These are phyloP conservation scores for Paracyprichromis sp. DNA, from an alignment of 2,113 vertebrate genomes.

Conservation along the genomic window DNA sequence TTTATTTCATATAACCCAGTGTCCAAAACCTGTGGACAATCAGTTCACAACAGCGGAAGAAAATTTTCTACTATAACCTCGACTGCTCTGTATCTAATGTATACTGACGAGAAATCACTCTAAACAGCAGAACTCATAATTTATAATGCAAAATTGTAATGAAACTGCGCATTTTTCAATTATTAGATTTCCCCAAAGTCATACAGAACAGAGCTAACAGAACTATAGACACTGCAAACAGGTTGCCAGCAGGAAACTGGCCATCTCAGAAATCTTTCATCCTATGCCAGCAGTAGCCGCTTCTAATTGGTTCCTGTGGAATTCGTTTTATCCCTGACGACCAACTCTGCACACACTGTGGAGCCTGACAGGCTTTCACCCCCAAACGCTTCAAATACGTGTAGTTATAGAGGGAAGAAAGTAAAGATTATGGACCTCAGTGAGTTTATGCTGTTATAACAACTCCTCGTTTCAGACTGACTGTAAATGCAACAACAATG, in stretches of 20 bases:
- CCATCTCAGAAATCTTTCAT: slow-evolving; percentile 43
- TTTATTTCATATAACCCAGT: not conserved
- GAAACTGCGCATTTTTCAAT: not conserved
- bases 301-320: slow-evolving; percentile 69
- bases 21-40: not conserved
- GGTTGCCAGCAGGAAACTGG: slow-evolving; percentile 33
- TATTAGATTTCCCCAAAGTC: not conserved
- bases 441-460: not conserved
- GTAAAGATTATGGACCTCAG: not conserved
- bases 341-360: slow-evolving; percentile 17
- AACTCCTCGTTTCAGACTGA: not conserved
- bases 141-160: not conserved
- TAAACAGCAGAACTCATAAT: not conserved
- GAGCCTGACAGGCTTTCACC: slow-evolving; percentile 53
- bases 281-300: slow-evolving; percentile 38
- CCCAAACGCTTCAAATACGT: slow-evolving; percentile 17
- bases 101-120: not conserved
- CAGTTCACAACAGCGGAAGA: not conserved
- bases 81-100: not conserved
- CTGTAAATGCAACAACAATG: not conserved
- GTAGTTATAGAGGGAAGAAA: not conserved
- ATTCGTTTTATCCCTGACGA: slow-evolving; percentile 53
- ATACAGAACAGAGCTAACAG: not conserved
- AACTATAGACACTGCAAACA: slow-evolving; percentile 18
- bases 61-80: not conserved